Base-by-base conservation (phyloP, 2,888 invertebrate species). In the Microchrysa polita region DNA sequence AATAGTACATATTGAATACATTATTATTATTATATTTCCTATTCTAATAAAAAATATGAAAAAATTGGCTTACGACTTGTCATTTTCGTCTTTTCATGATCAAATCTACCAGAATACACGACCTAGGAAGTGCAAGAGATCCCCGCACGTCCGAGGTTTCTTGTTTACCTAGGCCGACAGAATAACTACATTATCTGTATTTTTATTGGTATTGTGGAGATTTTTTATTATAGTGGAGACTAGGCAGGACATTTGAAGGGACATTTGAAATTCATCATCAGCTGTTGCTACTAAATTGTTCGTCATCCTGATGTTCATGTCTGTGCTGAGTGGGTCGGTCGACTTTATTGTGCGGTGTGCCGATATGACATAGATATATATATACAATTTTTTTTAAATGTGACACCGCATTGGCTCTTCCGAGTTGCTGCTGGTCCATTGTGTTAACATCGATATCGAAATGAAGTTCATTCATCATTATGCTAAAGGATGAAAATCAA, bases 401-500 rank as follows among this genome's bases (percentile, higher is more conserved):
- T 44, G 65, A 48, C 22, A 65, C 65, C 65, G 65, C 65, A 65
- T 65, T 65, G 65, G 65, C 65, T 65, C 65, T 10, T 65, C 65
- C 18, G 65, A 65, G 65, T 65, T 65, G 65, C 65, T 65, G 65
- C 44, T 44, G 65, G 12, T 48, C 65, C 44, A 14, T 2, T n/a
- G 44, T 44, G n/a, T 52, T 52, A 18, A 2, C 55, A 55, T 55
- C 55, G 5, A 14, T n/a, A 10, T 55, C 16, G 34, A n/a, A 34
- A n/a, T 61, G 18, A 40, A n/a, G 40, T 61, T 14, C 10, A 27
- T 40, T 23, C 14, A n/a, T 10, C 40, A 18, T 23, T 27, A n/a
- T n/a, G 61, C 61, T 61, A 61, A 40, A 40, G 65, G 48, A 65
- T 65, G 65, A 65, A 48, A 48, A 65, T 65, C 22, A 18, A 34